Conservation (phyloP, 2,888 invertebrate species). For the Trichopria drosophilae region DNA sequence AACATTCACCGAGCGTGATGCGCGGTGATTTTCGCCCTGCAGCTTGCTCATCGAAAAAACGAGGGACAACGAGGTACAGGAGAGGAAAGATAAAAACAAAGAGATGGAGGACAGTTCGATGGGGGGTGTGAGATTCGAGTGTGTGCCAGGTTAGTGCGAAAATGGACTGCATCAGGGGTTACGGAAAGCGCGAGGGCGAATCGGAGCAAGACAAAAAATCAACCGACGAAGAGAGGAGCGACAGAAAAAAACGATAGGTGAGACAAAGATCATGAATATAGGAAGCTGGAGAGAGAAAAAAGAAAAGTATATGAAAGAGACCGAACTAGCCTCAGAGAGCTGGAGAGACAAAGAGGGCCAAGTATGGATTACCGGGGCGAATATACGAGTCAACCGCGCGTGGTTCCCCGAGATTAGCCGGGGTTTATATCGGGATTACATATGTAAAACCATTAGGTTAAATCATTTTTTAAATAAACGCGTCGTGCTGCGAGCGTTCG, state of each 20-base stretch:
- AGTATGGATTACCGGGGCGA: conserved; percentile 35
- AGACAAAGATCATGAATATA: not conserved
- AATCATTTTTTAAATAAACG: conserved; percentile 58
- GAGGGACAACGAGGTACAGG: conserved; percentile 24
- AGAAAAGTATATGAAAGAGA: conserved; percentile 18
- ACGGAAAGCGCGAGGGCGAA: conserved; percentile 1
- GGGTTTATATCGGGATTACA: conserved; percentile 52
- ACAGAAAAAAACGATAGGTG: conserved; percentile 26
- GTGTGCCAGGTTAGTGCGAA: conserved; percentile 16
- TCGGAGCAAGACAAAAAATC: conserved; percentile 9
- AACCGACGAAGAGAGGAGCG: conserved; percentile 10
- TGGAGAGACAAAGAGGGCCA: conserved; percentile 13
- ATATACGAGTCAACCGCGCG: conserved; percentile 37
- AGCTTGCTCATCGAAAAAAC: conserved; percentile 30
- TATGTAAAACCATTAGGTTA: conserved; percentile 58
- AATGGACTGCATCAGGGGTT: not conserved
- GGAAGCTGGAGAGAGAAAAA: conserved; percentile 7
- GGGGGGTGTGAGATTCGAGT: conserved; percentile 14
- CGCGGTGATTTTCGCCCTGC: conserved; percentile 32
- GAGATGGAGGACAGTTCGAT: conserved; percentile 1
- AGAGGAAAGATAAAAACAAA: conserved; percentile 21
- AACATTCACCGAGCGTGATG: conserved; percentile 24
- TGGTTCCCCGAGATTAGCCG: conserved; percentile 36
- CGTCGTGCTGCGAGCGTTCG: too few relatives aligned
- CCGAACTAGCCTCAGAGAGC: conserved; percentile 6